These are phyloP conservation scores for Delphinapterus leucas DNA, from an alignment of 2,113 vertebrate species.

Conservation along the genomic window DNA sequence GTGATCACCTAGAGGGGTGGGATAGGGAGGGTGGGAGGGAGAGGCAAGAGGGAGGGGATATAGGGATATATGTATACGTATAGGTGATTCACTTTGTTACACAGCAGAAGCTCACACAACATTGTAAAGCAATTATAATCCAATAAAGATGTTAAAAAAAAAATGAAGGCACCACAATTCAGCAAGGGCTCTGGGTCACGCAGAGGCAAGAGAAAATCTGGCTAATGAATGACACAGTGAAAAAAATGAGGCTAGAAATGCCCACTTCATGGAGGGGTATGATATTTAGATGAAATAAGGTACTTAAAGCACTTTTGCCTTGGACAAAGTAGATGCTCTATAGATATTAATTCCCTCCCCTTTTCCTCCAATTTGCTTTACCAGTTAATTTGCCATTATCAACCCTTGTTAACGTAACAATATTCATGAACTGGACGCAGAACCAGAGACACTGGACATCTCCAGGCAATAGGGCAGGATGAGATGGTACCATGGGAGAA, in stretches of 20 bases:
- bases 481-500: neutral
- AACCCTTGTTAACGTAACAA: neutral
- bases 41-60: too few relatives aligned
- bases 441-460: neutral
- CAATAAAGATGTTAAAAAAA: neutral
- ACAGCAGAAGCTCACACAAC: too few relatives aligned
- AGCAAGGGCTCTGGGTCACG: neutral
- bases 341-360: neutral
- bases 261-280: neutral
- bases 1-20: too few relatives aligned
- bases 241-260: neutral
- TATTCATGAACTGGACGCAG: neutral
- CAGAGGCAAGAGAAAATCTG: neutral
- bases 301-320: neutral
- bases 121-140: too few relatives aligned
- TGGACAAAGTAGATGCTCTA: neutral
- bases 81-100: too few relatives aligned
- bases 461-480: neutral
- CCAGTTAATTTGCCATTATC: neutral
- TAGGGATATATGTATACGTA: too few relatives aligned
- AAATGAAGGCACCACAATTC: neutral
- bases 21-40: too few relatives aligned
- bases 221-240: neutral
- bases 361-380: neutral
- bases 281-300: neutral